Conservation (phyloP, 2,113 vertebrate genomes). For the Oceanodroma tethys region DNA sequence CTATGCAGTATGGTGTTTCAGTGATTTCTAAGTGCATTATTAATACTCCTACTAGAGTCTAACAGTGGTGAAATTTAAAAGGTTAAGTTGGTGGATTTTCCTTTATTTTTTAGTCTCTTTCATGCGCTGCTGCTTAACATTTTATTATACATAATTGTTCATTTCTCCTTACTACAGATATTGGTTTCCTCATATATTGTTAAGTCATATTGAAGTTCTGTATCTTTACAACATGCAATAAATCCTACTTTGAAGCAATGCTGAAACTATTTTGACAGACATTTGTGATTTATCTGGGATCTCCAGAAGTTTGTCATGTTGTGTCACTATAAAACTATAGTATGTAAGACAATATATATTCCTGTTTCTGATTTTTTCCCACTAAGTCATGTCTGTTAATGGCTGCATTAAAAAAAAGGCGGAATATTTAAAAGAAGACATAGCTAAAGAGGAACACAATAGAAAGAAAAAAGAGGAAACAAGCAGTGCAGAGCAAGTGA, state of each 20-base stretch:
- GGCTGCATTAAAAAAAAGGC: neutral
- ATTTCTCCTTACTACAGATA: neutral
- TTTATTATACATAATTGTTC: neutral
- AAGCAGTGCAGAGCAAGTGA: neutral
- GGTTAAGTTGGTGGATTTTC: neutral
- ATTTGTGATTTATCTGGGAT: neutral
- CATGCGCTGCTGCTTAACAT: neutral
- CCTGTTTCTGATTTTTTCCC: neutral
- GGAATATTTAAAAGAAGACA: neutral
- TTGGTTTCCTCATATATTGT: neutral
- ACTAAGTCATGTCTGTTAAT: neutral
- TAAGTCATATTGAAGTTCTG: neutral
- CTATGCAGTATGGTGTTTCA: neutral
- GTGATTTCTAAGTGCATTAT: neutral
- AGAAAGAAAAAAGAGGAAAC: neutral
- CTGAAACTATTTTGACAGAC: neutral
- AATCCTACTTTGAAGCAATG: neutral
- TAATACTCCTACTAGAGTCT: neutral
- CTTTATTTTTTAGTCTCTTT: neutral
- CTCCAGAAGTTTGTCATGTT: neutral
- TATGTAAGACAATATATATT: neutral
- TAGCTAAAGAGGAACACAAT: neutral
- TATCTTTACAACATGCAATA: neutral
- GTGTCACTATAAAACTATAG: neutral
- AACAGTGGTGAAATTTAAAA: neutral